Percentiles rank a stretch among this genome's conserved stretches.
Evolutionary conservation across 2,797 vertebrate species (phyloP).

Genomic region (Acanthornis magna): DNA sequence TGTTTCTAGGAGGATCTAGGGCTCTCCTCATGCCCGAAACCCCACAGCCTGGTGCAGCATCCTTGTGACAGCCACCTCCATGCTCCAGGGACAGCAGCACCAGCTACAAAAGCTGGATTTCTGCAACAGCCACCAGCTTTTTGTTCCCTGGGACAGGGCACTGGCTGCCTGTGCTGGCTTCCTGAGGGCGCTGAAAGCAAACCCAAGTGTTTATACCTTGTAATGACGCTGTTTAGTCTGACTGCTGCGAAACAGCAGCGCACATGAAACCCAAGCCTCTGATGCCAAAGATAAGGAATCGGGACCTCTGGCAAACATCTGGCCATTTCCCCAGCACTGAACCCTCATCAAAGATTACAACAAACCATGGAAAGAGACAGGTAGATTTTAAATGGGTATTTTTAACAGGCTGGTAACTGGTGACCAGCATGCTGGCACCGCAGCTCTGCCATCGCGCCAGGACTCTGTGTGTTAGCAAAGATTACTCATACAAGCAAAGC

Average conservation of each 20-base stretch:
- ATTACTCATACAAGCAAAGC: constrained; percentile 19
- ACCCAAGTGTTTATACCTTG: constrained; percentile 48
- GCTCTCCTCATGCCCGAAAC: accelerated
- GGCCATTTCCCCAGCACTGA: not conserved
- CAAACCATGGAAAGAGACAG: not conserved
- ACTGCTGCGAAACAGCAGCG: constrained; percentile 33
- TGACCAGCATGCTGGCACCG: not conserved
- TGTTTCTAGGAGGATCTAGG: not conserved
- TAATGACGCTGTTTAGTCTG: constrained; percentile 65
- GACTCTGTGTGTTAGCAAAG: not conserved
- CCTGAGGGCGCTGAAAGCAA: constrained; percentile 23
- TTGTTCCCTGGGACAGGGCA: not conserved
- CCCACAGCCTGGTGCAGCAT: not conserved
- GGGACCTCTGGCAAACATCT: constrained; percentile 52
- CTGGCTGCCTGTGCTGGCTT: not conserved
- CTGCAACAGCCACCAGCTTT: not conserved
- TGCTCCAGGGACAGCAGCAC: accelerated
- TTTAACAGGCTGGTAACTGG: not conserved
- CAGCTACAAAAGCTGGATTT: accelerated
- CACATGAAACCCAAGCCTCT: constrained; percentile 31
- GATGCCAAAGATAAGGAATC: constrained; percentile 42
- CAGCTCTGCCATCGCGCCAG: not conserved
- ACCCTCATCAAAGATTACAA: not conserved
- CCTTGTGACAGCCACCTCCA: not conserved
- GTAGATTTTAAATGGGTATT: not conserved